A percentile compares a stretch with the other conserved stretches of the same genome.
Evolutionary conservation across 2,888 invertebrate genomes (phyloP).

Genomic region (Eledone cirrhosa): DNA sequence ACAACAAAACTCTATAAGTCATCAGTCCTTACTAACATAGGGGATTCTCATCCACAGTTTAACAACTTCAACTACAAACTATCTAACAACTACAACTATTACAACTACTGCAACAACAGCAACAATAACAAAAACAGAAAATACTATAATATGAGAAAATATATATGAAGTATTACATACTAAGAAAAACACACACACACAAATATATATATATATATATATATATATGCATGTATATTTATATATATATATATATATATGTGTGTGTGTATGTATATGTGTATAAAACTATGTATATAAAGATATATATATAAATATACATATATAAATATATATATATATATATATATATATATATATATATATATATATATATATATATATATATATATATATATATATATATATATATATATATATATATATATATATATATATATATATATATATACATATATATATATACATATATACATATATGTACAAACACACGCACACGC

Average conservation of each 20-base stretch:
- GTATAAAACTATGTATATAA: background rate
- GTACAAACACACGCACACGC: no score
- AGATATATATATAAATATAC: background rate
- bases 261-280: background rate
- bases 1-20: conserved; percentile 41
- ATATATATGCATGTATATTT: background rate
- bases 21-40: conserved; percentile 51
- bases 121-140: background rate
- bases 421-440: background rate
- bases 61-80: background rate
- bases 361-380: background rate
- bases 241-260: background rate
- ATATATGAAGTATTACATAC: background rate
- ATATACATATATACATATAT: background rate
- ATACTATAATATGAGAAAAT: background rate
- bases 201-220: background rate
- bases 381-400: background rate
- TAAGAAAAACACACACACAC: background rate
- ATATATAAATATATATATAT: background rate
- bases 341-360: background rate
- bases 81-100: background rate
- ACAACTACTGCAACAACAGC: background rate
- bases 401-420: background rate
- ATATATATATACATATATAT: background rate
- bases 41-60: conserved; percentile 3